These are phyloP conservation scores for Meliscaeva auricollis DNA, from an alignment of 2,888 invertebrate genomes.

Conservation along the genomic window DNA sequence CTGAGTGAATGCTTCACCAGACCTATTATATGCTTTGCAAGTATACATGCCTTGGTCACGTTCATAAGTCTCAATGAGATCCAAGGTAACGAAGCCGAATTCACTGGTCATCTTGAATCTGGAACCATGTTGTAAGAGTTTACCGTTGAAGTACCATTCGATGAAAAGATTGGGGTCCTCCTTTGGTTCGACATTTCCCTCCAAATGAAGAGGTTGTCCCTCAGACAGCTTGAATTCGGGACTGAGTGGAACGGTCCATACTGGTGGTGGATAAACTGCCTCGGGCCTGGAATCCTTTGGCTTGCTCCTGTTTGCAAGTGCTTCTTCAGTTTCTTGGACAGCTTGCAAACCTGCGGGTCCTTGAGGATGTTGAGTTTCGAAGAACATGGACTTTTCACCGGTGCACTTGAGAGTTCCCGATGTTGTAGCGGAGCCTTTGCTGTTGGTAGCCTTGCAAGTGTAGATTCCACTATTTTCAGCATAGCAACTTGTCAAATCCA, in stretches of 20 bases:
- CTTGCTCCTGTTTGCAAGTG: slow-evolving; percentile 89
- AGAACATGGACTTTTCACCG: slow-evolving; percentile 90
- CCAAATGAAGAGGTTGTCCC: slow-evolving; percentile 94
- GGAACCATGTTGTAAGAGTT: slow-evolving; percentile 93
- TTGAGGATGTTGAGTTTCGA: slow-evolving; percentile 98
- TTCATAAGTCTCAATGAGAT: slow-evolving; percentile 95
- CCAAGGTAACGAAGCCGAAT: slow-evolving; percentile 98
- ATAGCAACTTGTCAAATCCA: slow-evolving; percentile 94
- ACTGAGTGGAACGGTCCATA: slow-evolving; percentile 93
- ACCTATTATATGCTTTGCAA: slow-evolving; percentile 94
- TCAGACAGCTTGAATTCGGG: slow-evolving; percentile 92
- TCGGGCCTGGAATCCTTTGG: slow-evolving; percentile 90
- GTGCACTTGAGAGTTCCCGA: slow-evolving; percentile 94
- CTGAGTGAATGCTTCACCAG: slow-evolving; percentile 96
- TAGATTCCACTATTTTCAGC: slow-evolving; percentile 97
- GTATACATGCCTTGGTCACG: slow-evolving; percentile 97
- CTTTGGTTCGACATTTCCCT: slow-evolving; percentile 97
- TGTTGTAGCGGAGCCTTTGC: slow-evolving; percentile 94
- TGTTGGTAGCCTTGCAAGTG: slow-evolving; percentile 95
- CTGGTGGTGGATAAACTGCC: slow-evolving; percentile 91
- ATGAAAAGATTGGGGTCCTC: slow-evolving; percentile 95
- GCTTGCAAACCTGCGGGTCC: slow-evolving; percentile 95
- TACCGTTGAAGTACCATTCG: slow-evolving; percentile 98
- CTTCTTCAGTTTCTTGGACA: slow-evolving; percentile 95
- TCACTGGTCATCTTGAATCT: slow-evolving; percentile 97